A percentile compares a stretch with the other conserved stretches of the same genome.
phyloP scores from a whole-genome alignment of 2,797 vertebrate species.

The Chrysocyon brachyurus region DNA sequence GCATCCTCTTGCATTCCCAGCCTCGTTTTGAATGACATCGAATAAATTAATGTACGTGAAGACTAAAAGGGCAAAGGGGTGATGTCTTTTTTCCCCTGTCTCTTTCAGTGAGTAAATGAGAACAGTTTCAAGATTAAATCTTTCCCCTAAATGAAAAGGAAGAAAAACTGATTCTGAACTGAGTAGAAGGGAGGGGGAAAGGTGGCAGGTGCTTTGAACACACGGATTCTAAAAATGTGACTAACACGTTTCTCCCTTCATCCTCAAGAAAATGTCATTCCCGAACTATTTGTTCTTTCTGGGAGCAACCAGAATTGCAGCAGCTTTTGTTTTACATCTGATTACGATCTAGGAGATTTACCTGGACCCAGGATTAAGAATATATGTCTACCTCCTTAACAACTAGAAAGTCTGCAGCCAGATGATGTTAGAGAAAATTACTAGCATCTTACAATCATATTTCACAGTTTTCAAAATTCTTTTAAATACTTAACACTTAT shows the following conservation, averaged over 20 bases:
- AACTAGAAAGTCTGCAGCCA: slow-evolving; percentile 1
- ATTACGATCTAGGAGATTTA: slow-evolving; percentile 8
- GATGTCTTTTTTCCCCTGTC: not conserved
- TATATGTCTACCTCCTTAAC: not conserved
- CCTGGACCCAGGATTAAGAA: not conserved
- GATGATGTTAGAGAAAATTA: slow-evolving; percentile 3
- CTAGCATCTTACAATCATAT: not conserved
- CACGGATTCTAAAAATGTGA: not conserved
- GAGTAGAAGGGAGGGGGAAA: not conserved
- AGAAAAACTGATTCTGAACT: not conserved
- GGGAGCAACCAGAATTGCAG: not conserved
- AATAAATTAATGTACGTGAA: not conserved
- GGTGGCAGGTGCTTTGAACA: not conserved
- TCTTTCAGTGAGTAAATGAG: not conserved
- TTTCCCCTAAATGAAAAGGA: not conserved
- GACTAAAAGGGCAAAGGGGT: not conserved
- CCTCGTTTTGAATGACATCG: not conserved
- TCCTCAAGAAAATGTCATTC: not conserved
- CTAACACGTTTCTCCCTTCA: not conserved
- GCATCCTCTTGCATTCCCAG: not conserved
- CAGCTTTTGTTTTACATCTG: not conserved
- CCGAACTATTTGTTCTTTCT: not conserved
- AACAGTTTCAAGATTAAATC: not conserved
- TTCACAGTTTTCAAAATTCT: not conserved
- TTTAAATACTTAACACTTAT: not conserved